Evolutionary conservation across 2,113 vertebrate genomes (phyloP).

Genomic region (Neogale vison): DNA sequence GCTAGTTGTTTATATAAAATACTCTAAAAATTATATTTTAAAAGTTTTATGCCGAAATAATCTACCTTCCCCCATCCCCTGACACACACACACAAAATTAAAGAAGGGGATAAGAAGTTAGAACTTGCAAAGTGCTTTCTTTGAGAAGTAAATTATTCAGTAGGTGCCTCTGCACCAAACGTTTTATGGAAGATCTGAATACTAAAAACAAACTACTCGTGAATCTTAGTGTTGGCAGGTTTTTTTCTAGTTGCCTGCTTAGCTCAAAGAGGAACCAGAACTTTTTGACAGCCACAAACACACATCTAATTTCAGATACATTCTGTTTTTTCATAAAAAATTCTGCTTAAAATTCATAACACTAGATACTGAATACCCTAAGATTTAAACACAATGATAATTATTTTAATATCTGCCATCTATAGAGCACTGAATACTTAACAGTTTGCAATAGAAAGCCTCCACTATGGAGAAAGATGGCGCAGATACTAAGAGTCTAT

Average conservation of each 20-base stretch:
- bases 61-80: neutral
- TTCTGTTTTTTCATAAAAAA: constrained; percentile 65
- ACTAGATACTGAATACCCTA: constrained; percentile 19
- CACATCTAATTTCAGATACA: constrained; percentile 33
- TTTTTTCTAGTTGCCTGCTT: constrained; percentile 66
- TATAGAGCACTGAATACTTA: neutral
- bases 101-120: constrained; percentile 59
- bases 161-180: constrained; percentile 80
- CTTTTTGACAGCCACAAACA: constrained; percentile 37
- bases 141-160: constrained; percentile 78
- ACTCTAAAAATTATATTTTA: constrained; percentile 60
- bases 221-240: constrained; percentile 35
- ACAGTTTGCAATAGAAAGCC: neutral
- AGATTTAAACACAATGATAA: constrained; percentile 34
- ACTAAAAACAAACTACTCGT: constrained; percentile 11
- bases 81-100: neutral
- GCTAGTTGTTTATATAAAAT: constrained; percentile 71
- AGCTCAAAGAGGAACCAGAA: constrained; percentile 43
- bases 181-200: constrained; percentile 57
- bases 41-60: constrained; percentile 61
- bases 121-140: constrained; percentile 77
- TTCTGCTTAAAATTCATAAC: constrained; percentile 46
- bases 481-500: neutral
- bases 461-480: neutral
- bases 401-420: neutral